phyloP scores from a whole-genome alignment of 1,140 invertebrate species.

The Heliconius melpomene region DNA sequence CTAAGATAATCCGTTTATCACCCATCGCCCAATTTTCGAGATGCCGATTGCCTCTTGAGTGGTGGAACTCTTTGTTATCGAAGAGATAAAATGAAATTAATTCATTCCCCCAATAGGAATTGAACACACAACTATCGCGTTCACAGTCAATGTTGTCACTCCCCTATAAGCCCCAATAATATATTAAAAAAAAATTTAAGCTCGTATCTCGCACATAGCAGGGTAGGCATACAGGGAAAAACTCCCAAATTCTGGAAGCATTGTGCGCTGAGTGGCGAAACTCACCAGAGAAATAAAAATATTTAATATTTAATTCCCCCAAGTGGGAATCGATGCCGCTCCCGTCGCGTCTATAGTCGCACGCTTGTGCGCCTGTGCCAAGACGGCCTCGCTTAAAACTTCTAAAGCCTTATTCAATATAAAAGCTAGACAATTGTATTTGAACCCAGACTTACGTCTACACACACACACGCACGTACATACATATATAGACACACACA shows the following conservation, averaged over 20 bases:
- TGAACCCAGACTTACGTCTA: slow-evolving; percentile 24
- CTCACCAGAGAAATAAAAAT: not conserved
- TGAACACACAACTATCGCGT: too few species aligned
- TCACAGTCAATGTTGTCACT: too few species aligned
- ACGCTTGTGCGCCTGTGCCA: not conserved
- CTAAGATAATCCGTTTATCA: not conserved
- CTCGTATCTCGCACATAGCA: not conserved
- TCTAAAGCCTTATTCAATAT: slow-evolving; percentile 1
- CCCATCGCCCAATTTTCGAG: too few species aligned
- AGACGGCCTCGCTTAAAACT: not conserved
- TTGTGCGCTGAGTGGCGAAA: not conserved
- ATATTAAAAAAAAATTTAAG: too few species aligned
- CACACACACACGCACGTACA: slow-evolving; percentile 11
- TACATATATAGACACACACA: not conserved
- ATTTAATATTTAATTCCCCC: not conserved
- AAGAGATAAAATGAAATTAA: too few species aligned
- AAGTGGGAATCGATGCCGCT: not conserved
- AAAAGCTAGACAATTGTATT: slow-evolving; percentile 23
- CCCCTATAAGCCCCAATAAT: too few species aligned
- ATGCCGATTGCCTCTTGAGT: too few species aligned
- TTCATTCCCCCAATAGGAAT: too few species aligned
- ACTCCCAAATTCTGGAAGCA: too few species aligned
- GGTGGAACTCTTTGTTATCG: too few species aligned
- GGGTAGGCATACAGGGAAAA: too few species aligned
- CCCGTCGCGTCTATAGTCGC: not conserved